These are phyloP conservation scores for Myotis lucifugus DNA, from an alignment of 2,113 vertebrate genomes.

Conservation along the genomic window DNA sequence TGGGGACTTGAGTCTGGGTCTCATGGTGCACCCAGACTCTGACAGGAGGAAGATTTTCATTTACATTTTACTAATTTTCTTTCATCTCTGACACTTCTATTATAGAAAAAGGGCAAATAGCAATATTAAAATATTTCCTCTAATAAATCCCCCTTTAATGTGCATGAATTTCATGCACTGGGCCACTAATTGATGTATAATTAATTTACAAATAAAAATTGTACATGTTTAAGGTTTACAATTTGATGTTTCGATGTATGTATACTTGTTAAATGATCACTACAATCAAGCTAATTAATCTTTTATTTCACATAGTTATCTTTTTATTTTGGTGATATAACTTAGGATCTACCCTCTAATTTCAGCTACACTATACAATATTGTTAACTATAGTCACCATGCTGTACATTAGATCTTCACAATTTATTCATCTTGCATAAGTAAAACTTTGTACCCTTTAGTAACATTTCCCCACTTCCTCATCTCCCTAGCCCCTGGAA, in stretches of 20 bases:
- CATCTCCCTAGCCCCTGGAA: background rate
- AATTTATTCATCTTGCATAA: background rate
- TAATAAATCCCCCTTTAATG: too few relatives aligned
- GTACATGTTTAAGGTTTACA: background rate
- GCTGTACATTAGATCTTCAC: background rate
- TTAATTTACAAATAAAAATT: background rate
- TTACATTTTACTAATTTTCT: too few relatives aligned
- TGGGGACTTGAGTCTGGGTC: too few relatives aligned
- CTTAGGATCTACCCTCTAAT: background rate
- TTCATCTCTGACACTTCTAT: too few relatives aligned
- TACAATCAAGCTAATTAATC: background rate
- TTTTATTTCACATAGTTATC: background rate
- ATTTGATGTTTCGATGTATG: background rate
- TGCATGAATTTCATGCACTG: too few relatives aligned
- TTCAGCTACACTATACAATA: background rate
- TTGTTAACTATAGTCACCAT: background rate
- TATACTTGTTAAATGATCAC: background rate
- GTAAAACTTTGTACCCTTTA: background rate
- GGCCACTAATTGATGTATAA: background rate
- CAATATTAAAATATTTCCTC: too few relatives aligned
- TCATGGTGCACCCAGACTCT: too few relatives aligned
- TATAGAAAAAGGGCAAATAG: too few relatives aligned
- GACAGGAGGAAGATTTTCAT: too few relatives aligned
- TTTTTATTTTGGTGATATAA: background rate
- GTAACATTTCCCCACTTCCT: background rate